Conservation (phyloP, 2,888 invertebrate genomes). For the Andrena marginata region DNA sequence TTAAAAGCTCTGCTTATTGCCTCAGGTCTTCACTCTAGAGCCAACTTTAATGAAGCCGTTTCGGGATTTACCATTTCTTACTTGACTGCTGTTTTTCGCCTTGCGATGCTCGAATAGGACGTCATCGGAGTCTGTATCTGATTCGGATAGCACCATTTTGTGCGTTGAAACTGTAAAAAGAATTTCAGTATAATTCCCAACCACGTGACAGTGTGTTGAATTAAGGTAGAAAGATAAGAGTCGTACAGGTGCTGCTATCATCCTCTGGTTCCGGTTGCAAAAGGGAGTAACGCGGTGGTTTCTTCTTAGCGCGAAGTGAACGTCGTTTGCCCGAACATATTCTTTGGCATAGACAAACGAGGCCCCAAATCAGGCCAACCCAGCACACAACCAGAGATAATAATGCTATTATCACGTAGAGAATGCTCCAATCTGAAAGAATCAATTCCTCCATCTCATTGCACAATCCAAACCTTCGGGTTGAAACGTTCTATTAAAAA, state of each 20-base stretch:
- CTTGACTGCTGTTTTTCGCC: conserved; percentile 87
- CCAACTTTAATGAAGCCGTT: conserved; percentile 87
- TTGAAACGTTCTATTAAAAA: not conserved
- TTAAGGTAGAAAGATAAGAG: not conserved
- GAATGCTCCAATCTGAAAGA: conserved; percentile 94
- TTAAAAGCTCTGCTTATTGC: conserved; percentile 39
- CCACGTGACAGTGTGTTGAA: not conserved
- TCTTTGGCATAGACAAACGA: conserved; percentile 88
- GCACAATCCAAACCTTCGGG: not conserved
- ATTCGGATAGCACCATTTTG: conserved; percentile 89
- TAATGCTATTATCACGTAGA: conserved; percentile 94
- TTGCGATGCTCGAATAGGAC: conserved; percentile 92
- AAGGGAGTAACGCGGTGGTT: conserved; percentile 90
- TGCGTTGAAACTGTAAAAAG: conserved; percentile 85
- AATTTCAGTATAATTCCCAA: conserved; percentile 15
- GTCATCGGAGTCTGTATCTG: conserved; percentile 93
- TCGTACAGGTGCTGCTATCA: conserved; percentile 87
- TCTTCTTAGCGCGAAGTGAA: conserved; percentile 86
- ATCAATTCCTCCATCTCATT: conserved; percentile 6
- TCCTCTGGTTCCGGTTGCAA: conserved; percentile 88
- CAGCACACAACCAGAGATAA: conserved; percentile 87
- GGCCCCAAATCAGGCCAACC: conserved; percentile 88
- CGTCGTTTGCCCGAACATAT: conserved; percentile 86
- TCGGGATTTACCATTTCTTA: conserved; percentile 85
- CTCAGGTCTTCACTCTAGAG: conserved; percentile 86